These are phyloP conservation scores for Drosophila azteca DNA, from an alignment of 1,140 invertebrate species.

Conservation along the genomic window DNA sequence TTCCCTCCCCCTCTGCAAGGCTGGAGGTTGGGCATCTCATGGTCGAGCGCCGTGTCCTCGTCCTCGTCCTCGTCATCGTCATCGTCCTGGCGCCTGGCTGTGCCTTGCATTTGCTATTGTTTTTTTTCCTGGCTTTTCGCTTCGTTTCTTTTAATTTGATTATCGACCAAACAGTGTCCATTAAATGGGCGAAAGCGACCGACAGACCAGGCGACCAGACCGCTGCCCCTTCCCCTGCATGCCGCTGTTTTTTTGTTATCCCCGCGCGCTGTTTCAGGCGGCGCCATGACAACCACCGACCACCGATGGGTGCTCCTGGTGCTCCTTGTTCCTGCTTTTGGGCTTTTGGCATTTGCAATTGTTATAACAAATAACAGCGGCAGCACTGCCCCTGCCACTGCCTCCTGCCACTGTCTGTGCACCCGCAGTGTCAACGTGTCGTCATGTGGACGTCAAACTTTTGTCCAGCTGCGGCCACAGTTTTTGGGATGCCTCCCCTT, in stretches of 20 bases:
- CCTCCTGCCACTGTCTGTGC: constrained; percentile 8
- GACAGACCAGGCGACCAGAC: constrained; percentile 48
- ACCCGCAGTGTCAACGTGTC: constrained; percentile 63
- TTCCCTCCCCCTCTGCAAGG: no score
- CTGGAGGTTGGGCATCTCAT: constrained; percentile 39
- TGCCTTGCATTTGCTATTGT: not conserved
- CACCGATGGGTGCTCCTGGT: constrained; percentile 8
- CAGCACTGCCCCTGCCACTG: not conserved
- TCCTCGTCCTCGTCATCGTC: not conserved
- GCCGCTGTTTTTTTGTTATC: constrained; percentile 42
- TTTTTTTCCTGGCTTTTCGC: constrained; percentile 19
- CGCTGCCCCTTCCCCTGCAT: constrained; percentile 18
- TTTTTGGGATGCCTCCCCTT: constrained; percentile 11
- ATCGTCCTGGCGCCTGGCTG: constrained; percentile 33
- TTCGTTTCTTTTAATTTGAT: constrained; percentile 75
- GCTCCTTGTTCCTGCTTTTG: constrained; percentile 26
- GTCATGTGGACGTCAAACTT: constrained; percentile 79
- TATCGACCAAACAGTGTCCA: constrained; percentile 83
- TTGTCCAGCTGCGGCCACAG: constrained; percentile 72
- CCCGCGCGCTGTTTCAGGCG: constrained; percentile 36
- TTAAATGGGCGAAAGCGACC: constrained; percentile 75
- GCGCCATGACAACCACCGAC: constrained; percentile 63
- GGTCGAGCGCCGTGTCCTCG: constrained; percentile 5
- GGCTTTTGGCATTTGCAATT: constrained; percentile 65
- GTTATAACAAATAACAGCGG: constrained; percentile 79